Evolutionary conservation across 2,888 invertebrate species (phyloP), one percentile per base, ranked within the genome.

Genomic region (Anticlea derivata): DNA sequence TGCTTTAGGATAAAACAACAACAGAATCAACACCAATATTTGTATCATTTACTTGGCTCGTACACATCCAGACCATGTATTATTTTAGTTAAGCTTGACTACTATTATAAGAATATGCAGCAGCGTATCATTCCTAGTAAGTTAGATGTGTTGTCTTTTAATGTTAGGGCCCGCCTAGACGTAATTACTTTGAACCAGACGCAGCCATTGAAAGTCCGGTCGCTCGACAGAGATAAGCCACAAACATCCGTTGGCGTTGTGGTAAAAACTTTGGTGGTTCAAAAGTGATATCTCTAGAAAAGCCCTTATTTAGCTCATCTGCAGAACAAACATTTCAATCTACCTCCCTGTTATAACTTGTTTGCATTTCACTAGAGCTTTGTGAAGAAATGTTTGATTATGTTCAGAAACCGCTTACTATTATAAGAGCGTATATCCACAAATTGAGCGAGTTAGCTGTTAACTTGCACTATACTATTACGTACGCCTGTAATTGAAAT

Each of bases 291-390:
- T n/a, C 29, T 35, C 6, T 35, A 8, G 22, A 7, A 7, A 30
- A 20, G 5, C 7, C 34, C 30, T 40, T 44, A 50, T 59, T 61
- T 50, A 61, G 41, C 48, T 55, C 29, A 55, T 62, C 51, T 53
- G 47, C 53, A 57, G 73, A 77, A 75, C 72, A 78, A 81, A 79
- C 60, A 68, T 66, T 75, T 77, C 58, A 65, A 80, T 76, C 83
- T 85, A 84, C 83, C 82, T 85, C 83, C 75, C 73, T 73, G 65
- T 77, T 70, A 61, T 68, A 55, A 60, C 46, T 60, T 75, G 38
- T 65, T 75, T 76, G 76, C 77, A 76, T 80, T 76, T 80, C 56
- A 60, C 37, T 54, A 45, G 51, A 61, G 53, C 61, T 56, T 59
- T 51, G 43, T 63, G 51, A 65, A 47, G 58, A 63, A 63, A 65